phyloP scores from a whole-genome alignment of 2,888 invertebrate genomes.

The Plebejus argus region DNA sequence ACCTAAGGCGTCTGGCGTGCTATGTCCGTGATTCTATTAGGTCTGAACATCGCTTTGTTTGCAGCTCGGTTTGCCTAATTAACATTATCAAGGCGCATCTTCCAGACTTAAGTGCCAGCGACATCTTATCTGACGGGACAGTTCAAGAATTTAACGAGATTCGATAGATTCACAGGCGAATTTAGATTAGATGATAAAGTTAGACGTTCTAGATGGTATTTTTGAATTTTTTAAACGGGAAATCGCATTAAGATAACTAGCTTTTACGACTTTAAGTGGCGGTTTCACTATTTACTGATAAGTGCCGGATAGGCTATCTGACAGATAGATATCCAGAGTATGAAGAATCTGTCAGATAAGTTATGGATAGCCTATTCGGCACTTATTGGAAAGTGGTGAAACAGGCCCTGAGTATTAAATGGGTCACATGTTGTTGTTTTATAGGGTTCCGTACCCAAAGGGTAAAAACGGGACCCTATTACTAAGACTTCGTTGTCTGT shows the following conservation, averaged over 20 bases:
- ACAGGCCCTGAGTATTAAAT: too few relatives aligned
- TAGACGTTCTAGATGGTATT: not conserved
- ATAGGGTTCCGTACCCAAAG: too few relatives aligned
- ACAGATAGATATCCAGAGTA: too few relatives aligned
- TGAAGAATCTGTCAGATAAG: too few relatives aligned
- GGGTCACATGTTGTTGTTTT: too few relatives aligned
- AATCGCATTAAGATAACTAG: not conserved
- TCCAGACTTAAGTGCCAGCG: constrained; percentile 27
- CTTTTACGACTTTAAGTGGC: not conserved
- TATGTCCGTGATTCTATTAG: constrained; percentile 51
- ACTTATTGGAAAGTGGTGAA: too few relatives aligned
- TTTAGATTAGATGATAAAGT: not conserved
- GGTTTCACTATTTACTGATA: too few relatives aligned
- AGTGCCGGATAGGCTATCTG: too few relatives aligned
- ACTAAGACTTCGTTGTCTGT: too few relatives aligned
- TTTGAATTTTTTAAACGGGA: not conserved
- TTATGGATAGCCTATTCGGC: too few relatives aligned
- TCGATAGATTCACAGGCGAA: not conserved
- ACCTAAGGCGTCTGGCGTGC: constrained; percentile 39
- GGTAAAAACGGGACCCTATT: too few relatives aligned
- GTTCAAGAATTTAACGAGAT: not conserved
- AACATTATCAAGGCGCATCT: constrained; percentile 54
- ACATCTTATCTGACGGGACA: not conserved
- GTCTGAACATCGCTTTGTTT: constrained; percentile 50
- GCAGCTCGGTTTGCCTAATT: constrained; percentile 57